Percentiles rank a stretch among this genome's conserved stretches.
These are phyloP conservation scores for Sesamia inferens DNA, from an alignment of 2,888 invertebrate species.

Conservation along the genomic window DNA sequence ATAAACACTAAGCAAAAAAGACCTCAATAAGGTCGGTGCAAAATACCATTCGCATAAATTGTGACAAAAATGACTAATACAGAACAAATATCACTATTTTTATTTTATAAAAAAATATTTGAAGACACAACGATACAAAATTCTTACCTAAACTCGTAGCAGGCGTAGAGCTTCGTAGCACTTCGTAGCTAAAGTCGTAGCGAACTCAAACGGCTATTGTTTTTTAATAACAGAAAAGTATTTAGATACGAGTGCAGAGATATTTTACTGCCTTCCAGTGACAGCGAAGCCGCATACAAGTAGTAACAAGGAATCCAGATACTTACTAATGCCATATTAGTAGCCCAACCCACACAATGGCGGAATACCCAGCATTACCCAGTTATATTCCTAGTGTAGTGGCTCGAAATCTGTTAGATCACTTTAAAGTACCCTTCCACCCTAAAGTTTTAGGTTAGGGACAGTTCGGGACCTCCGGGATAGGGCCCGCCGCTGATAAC, in stretches of 20 bases:
- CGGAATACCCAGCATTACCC: constrained; percentile 67
- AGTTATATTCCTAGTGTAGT: constrained; percentile 68
- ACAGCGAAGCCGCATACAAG: neutral
- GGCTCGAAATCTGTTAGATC: constrained; percentile 80
- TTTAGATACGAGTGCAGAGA: neutral
- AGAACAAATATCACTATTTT: too few species aligned
- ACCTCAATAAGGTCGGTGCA: too few species aligned
- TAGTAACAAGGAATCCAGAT: constrained; percentile 17
- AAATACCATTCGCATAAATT: too few species aligned
- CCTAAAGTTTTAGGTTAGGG: constrained; percentile 78
- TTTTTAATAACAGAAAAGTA: too few species aligned
- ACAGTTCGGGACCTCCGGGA: constrained; percentile 69
- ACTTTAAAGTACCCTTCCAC: constrained; percentile 76
- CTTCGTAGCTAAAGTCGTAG: constrained; percentile 8
- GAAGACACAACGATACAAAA: neutral
- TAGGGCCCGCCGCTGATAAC: constrained; percentile 69
- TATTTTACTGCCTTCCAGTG: neutral
- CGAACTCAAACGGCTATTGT: neutral
- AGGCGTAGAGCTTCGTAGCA: neutral
- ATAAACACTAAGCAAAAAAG: too few species aligned
- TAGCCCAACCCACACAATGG: constrained; percentile 63
- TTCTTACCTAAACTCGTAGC: neutral
- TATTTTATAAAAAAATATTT: too few species aligned
- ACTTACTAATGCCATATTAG: constrained; percentile 53
- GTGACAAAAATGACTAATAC: too few species aligned